Conservation (phyloP, 2,113 vertebrate species). For the Limnothrissa miodon region DNA sequence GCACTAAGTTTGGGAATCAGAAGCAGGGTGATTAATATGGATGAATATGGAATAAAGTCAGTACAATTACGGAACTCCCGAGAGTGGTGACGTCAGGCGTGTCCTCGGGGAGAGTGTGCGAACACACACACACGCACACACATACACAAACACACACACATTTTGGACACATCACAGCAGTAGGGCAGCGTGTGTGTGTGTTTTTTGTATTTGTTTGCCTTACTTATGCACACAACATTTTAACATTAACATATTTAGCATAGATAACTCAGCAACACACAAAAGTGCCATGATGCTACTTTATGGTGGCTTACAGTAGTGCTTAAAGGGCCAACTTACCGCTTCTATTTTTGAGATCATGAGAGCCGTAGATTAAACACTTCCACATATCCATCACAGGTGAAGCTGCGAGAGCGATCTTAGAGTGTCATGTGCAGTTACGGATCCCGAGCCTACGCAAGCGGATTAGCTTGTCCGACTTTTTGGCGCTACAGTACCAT, state of each 20-base stretch:
- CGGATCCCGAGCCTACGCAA: background rate
- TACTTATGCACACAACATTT: background rate
- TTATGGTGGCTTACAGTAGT: background rate
- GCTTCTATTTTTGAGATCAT: background rate
- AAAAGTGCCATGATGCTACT: background rate
- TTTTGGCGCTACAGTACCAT: no score
- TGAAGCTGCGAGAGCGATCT: background rate
- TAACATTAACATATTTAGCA: background rate
- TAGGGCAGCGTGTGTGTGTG: background rate
- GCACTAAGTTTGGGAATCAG: background rate
- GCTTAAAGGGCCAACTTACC: background rate
- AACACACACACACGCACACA: background rate
- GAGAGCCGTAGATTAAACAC: background rate
- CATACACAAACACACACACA: background rate
- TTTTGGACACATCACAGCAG: no score
- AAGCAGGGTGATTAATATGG: background rate
- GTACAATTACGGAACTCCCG: background rate
- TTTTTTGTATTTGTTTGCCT: background rate
- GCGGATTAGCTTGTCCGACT: background rate
- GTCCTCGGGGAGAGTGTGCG: background rate
- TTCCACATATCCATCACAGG: background rate
- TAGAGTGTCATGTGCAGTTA: background rate
- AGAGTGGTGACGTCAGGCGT: background rate
- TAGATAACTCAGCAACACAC: background rate
- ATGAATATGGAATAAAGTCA: constrained; percentile 12